Evolutionary conservation across 1,140 invertebrate species (phyloP).

Genomic region (Drosophila pachea): DNA sequence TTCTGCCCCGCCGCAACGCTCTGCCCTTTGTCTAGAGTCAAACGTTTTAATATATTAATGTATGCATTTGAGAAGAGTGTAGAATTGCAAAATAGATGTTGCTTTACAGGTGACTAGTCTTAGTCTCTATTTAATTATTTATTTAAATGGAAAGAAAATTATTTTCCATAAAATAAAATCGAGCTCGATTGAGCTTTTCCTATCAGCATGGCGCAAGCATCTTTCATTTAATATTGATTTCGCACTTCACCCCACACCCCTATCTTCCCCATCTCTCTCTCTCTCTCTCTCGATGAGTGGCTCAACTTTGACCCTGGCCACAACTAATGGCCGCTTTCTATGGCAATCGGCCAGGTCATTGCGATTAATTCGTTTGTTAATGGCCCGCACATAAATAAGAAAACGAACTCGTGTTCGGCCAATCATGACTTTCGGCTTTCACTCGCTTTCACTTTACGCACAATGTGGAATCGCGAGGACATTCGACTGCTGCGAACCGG

Average conservation of each 20-base stretch:
- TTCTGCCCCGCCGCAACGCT: too few species aligned
- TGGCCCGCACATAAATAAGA: conserved; percentile 32
- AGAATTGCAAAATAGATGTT: too few species aligned
- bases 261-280: background rate
- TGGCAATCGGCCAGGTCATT: conserved; percentile 25
- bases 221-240: background rate
- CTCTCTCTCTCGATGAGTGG: background rate
- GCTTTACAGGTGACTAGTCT: too few species aligned
- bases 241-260: background rate
- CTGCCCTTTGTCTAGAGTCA: too few species aligned
- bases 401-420: conserved; percentile 8
- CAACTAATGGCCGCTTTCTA: background rate
- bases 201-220: background rate
- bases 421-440: conserved; percentile 1
- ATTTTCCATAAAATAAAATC: too few species aligned
- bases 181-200: too few species aligned
- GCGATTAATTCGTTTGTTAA: conserved; percentile 30
- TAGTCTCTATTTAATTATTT: too few species aligned
- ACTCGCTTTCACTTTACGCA: conserved; percentile 1
- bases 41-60: too few species aligned
- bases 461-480: conserved; percentile 27
- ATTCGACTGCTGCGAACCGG: conserved; percentile 1
- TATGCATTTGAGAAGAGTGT: too few species aligned
- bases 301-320: background rate
- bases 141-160: too few species aligned